Evolutionary conservation across 2,797 vertebrate genomes (phyloP).

Genomic region (Cirrhinus molitorella): DNA sequence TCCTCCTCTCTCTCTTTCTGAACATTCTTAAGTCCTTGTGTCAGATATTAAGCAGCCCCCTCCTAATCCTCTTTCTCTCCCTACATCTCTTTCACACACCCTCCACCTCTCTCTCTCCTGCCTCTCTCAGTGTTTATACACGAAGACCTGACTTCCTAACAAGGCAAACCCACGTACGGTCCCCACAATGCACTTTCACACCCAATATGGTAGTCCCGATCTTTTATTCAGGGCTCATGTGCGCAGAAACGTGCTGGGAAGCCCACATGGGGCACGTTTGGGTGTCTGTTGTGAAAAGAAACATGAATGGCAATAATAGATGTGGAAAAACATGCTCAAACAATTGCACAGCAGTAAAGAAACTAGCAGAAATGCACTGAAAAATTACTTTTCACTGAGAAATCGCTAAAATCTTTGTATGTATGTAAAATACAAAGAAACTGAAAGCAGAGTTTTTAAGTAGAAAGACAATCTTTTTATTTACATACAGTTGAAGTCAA

Average conservation of each 20-base stretch:
- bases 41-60: constrained; percentile 52
- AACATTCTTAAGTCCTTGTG: constrained; percentile 56
- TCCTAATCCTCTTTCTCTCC: constrained; percentile 28
- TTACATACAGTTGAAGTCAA: too few species aligned
- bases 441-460: not conserved
- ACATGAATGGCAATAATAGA: not conserved
- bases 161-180: constrained; percentile 76
- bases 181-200: constrained; percentile 69
- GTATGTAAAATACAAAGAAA: not conserved
- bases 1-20: constrained; percentile 32
- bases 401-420: not conserved
- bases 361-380: not conserved
- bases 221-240: constrained; percentile 64
- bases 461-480: too few species aligned
- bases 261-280: constrained; percentile 40
- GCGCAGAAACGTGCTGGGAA: constrained; percentile 55
- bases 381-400: not conserved
- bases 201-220: constrained; percentile 82
- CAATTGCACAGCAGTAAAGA: not conserved
- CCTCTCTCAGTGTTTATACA: constrained; percentile 75
- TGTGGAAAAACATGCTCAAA: not conserved
- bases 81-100: constrained; percentile 30
- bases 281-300: constrained; percentile 47
- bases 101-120: constrained; percentile 22
- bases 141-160: constrained; percentile 79